A percentile compares a stretch with the other conserved stretches of the same genome.
Evolutionary conservation across 1,140 invertebrate species (phyloP).

Genomic region (Theocolax elegans): DNA sequence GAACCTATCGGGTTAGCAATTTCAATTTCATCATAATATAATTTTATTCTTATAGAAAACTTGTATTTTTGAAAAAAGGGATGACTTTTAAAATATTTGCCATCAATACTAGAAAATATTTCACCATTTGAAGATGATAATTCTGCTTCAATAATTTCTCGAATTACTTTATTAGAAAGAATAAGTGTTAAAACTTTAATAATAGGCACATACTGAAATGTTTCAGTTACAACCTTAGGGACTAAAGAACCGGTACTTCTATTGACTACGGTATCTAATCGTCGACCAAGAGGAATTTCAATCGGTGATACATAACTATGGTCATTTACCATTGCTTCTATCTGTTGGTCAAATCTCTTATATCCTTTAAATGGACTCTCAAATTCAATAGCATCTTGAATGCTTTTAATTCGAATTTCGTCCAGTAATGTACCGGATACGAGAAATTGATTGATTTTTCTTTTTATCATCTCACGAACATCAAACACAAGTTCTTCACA

Average conservation of each 20-base stretch:
- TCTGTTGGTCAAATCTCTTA: conserved; percentile 1
- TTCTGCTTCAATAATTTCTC: conserved; percentile 24
- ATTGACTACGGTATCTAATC: conserved; percentile 10
- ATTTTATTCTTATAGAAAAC: conserved; percentile 40
- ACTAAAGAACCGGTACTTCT: conserved; percentile 23
- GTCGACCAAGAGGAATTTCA: conserved; percentile 1
- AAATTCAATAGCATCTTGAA: background rate
- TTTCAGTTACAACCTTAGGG: conserved; percentile 30
- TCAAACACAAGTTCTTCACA: background rate
- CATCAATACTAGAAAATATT: conserved; percentile 30
- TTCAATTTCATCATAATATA: conserved; percentile 45
- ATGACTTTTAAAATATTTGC: background rate
- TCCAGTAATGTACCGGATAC: background rate
- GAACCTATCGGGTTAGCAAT: conserved; percentile 40
- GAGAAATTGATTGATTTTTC: background rate
- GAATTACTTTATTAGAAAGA: conserved; percentile 14
- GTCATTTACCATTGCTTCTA: background rate
- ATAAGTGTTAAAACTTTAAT: conserved; percentile 34
- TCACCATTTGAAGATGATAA: background rate
- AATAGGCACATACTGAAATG: conserved; percentile 40
- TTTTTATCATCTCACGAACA: background rate
- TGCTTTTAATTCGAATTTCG: background rate
- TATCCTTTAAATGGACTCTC: background rate
- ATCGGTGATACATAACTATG: background rate
- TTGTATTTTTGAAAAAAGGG: background rate